Evolutionary conservation across 2,797 vertebrate species (phyloP).

Genomic region (Sebastes wilsoni): DNA sequence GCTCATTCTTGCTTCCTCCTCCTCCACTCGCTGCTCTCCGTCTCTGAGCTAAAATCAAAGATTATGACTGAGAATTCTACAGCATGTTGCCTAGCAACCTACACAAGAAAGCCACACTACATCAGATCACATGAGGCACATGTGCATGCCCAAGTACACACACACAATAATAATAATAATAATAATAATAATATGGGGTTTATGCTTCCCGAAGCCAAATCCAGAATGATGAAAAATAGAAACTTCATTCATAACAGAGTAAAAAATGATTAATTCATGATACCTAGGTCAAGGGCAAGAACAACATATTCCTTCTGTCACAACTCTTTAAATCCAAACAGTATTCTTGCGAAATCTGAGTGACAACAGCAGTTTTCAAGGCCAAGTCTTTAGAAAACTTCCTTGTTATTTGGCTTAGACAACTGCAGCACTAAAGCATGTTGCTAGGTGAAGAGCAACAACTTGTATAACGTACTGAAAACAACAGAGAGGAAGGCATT

Average conservation of each 20-base stretch:
- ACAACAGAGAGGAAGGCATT: conserved; percentile 27
- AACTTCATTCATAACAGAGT: conserved; percentile 16
- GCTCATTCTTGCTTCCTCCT: conserved; percentile 58
- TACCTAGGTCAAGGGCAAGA: not conserved
- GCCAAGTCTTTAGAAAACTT: not conserved
- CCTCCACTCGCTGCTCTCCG: conserved; percentile 39
- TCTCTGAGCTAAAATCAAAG: conserved; percentile 70
- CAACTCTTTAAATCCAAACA: not conserved
- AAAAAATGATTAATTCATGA: conserved; percentile 5
- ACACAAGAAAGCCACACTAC: conserved; percentile 77
- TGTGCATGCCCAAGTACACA: conserved; percentile 52
- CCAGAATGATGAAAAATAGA: conserved; percentile 27
- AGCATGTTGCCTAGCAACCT: conserved; percentile 85
- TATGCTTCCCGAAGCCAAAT: conserved; percentile 46
- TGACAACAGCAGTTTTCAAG: conserved; percentile 6
- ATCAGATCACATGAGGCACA: conserved; percentile 73
- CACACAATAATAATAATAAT: conserved; percentile 2
- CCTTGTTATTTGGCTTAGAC: conserved; percentile 1
- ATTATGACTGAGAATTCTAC: conserved; percentile 70
- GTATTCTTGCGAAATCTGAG: not conserved
- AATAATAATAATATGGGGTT: conserved; percentile 15
- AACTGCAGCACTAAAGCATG: conserved; percentile 7
- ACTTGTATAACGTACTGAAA: conserved; percentile 3
- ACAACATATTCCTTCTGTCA: not conserved
- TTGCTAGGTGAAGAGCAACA: conserved; percentile 54